A percentile compares a stretch with the other conserved stretches of the same genome.
These are phyloP conservation scores for Nasonia oneida DNA, from an alignment of 2,888 invertebrate species.

Conservation along the genomic window DNA sequence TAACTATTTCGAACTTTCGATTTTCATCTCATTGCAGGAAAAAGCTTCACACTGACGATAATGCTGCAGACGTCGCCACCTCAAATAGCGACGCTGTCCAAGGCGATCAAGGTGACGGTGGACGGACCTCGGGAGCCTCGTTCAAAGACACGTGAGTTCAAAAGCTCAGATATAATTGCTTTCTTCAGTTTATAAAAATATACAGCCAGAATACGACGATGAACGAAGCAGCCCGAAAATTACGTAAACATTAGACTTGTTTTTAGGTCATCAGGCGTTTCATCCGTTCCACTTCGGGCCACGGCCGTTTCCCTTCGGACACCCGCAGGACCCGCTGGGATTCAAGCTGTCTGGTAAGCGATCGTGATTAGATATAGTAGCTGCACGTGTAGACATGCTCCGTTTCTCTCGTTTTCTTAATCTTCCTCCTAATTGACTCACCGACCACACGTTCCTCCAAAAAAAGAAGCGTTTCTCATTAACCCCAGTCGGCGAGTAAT, in stretches of 20 bases:
- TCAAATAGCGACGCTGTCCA: constrained; percentile 76
- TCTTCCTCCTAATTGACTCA: background rate
- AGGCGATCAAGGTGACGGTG: constrained; percentile 77
- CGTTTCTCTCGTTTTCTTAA: background rate
- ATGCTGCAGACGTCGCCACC: constrained; percentile 78
- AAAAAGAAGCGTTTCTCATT: background rate
- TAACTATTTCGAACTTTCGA: background rate
- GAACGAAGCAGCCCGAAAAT: constrained; percentile 29
- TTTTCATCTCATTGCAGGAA: constrained; percentile 70
- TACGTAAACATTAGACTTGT: constrained; percentile 38
- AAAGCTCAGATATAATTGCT: background rate
- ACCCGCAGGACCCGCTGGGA: constrained; percentile 89
- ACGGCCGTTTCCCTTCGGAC: constrained; percentile 84
- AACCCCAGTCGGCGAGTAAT: background rate
- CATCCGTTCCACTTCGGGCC: constrained; percentile 95
- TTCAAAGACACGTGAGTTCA: constrained; percentile 76
- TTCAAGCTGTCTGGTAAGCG: constrained; percentile 92
- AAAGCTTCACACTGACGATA: constrained; percentile 78
- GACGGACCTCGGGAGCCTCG: constrained; percentile 77
- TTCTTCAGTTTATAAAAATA: background rate
- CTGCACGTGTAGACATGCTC: background rate
- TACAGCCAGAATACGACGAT: background rate
- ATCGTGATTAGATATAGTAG: constrained; percentile 52
- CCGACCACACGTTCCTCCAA: background rate
- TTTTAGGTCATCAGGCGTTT: constrained; percentile 88